Evolutionary conservation across 2,888 invertebrate genomes (phyloP).

Genomic region (Amphiduros pacificus): DNA sequence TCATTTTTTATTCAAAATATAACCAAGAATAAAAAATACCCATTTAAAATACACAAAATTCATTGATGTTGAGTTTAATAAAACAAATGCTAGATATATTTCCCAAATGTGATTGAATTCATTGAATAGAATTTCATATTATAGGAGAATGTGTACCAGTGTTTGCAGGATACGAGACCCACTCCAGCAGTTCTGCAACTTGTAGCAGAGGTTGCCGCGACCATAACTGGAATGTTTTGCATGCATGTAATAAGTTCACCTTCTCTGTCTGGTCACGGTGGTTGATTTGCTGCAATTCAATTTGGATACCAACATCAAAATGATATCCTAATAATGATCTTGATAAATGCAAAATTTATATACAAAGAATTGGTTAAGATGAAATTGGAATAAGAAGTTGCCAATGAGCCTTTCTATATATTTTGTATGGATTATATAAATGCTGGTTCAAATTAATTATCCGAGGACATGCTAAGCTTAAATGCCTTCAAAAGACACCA

Average conservation of each 20-base stretch:
- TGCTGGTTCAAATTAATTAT: too few relatives aligned
- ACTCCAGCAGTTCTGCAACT: constrained; percentile 52
- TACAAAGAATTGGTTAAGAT: background rate
- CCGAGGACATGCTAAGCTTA: too few relatives aligned
- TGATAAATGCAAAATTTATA: background rate
- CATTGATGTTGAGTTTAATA: too few relatives aligned
- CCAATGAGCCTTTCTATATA: too few relatives aligned
- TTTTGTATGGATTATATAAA: too few relatives aligned
- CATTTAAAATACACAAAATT: too few relatives aligned
- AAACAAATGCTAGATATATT: too few relatives aligned
- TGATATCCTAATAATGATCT: background rate
- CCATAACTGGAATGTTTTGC: constrained; percentile 52
- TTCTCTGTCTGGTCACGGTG: constrained; percentile 54
- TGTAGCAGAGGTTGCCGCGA: constrained; percentile 40
- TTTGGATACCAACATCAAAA: background rate
- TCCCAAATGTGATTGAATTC: too few relatives aligned
- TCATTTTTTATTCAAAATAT: background rate
- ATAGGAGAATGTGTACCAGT: constrained; percentile 51
- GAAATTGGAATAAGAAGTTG: background rate
- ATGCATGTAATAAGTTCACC: constrained; percentile 50
- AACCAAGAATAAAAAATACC: background rate
- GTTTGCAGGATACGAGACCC: constrained; percentile 52
- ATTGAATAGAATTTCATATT: too few relatives aligned
- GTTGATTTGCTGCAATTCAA: constrained; percentile 48
- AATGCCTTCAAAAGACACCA: too few relatives aligned